Evolutionary conservation across 1,140 invertebrate species (phyloP), one percentile per base, ranked within the genome.

Genomic region (roundworm (Caenorhabditis elegans)): DNA sequence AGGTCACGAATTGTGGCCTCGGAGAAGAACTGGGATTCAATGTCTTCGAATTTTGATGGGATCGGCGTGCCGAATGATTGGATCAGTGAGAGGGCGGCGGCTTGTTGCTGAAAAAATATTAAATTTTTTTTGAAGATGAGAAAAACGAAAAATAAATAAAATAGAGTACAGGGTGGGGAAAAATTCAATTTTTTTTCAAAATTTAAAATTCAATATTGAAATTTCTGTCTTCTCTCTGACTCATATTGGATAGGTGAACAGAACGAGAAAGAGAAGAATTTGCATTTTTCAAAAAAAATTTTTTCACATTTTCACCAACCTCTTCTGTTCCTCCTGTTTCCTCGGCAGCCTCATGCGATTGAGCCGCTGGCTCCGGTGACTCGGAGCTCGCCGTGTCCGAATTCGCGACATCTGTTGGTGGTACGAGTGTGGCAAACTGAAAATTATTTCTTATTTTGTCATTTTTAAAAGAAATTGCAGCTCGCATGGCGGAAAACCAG

Each of bases 1-100:
- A 70, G 43, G 28, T 70, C 60, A n/a, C 60, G 60, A 22, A 70
- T 70, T 13, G 60, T 70, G 10, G 60, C 60, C 19, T 70, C 60
- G 0, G 60, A 70, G 28, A 70, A 10, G 26, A 13, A 34, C 24
- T 60, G 53, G 17, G 31, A 28, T n/a, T 60, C 53, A 3, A 8
- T 22, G 19, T 36, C 34, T 70, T 70, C 60, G 2, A 6, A 31
- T 22, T 70, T 70, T 24, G 5, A n/a, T n/a, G n/a, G 34, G 8
- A 70, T n/a, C 10, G 60, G 34, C 11, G 60, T 70, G 28, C 60
- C 60, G 34, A 70, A 70, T 39, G 60, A 70, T 39, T 70, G 60
- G 19, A 70, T 70, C 5, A 70, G 31, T 36, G 60, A 70, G 5
- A 70, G 10, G 11, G 60, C 60, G 17, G 60, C 34, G 2, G 60